Evolutionary conservation across 2,113 vertebrate genomes (phyloP), one percentile per base, ranked within the genome.

Genomic region (Trinectes maculatus): DNA sequence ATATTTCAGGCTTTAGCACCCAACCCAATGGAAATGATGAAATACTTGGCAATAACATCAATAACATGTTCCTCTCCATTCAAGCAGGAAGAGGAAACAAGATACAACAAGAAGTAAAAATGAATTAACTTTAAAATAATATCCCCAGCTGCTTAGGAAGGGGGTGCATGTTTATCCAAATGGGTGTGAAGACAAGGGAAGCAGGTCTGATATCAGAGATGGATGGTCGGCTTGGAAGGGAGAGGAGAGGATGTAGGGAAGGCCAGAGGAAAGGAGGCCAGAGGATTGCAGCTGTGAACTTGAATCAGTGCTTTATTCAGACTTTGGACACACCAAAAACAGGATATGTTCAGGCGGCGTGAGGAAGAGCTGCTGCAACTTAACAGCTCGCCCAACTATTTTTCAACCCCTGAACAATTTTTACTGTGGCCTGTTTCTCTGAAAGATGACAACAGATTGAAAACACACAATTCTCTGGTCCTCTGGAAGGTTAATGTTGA

Each of bases 251-350:
- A 71, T 77, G 49, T 44, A 71, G 53, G 48, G 74, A 79, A 79
- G 82, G 79, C 76, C 48, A 46, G 67, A 85, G 78, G 78, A 82
- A 85, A 74, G 63, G 63, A 76, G 76, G 70, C 55, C 46, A 56
- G 37, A 64, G 61, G 37, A 77, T 71, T 82, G 84, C 88, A 91
- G 88, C 87, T 89, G 89, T 81, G 79, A 1, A 39, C 63, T 79
- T 89, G 74, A 90, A 91, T 90, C 40, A 39, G 40, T 31, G 83
- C 86, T 89, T 90, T 88, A 89, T 91, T 84, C 80, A 19, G 73
- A 55, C 53, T 74, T 68, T 61, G 80, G 78, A 81, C 75, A 49
- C 49, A 46, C 31, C 55, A 60, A 83, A 81, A 89, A 88, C 81
- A 89, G 84, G 87, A 89, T 79, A 75, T 77, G 74, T 42, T 62